Evolutionary conservation across 2,797 vertebrate genomes (phyloP).

Genomic region (Corythornis leucogaster): DNA sequence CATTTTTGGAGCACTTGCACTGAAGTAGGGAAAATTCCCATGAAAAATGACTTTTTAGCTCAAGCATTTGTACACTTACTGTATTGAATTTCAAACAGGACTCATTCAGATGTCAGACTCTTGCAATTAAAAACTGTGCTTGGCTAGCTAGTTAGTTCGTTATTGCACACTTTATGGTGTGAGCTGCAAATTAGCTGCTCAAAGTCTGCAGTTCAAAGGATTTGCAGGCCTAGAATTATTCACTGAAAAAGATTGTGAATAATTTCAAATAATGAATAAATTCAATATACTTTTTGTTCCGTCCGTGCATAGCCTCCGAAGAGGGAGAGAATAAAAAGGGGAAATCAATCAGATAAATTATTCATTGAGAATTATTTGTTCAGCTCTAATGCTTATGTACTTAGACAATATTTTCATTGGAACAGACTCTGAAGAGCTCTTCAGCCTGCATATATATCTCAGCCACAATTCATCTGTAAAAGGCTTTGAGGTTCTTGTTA

Average conservation of each 20-base stretch:
- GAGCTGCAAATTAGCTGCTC: conserved; percentile 66
- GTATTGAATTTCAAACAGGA: conserved; percentile 49
- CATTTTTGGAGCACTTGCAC: not conserved
- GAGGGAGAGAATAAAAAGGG: conserved; percentile 59
- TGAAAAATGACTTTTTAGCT: conserved; percentile 45
- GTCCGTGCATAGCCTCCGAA: conserved; percentile 45
- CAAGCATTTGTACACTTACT: conserved; percentile 13
- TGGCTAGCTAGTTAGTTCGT: conserved; percentile 36
- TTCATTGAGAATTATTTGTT: conserved; percentile 73
- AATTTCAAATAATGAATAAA: conserved; percentile 74
- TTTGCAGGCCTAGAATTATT: conserved; percentile 67
- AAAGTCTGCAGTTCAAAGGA: conserved; percentile 60
- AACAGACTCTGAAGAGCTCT: conserved; percentile 71
- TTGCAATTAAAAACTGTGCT: conserved; percentile 60
- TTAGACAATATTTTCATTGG: conserved; percentile 76
- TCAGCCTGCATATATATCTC: conserved; percentile 65
- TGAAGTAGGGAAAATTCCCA: conserved; percentile 4
- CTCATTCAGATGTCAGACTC: conserved; percentile 53
- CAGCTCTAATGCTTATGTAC: conserved; percentile 72
- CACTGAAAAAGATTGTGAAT: conserved; percentile 71
- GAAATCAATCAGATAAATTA: conserved; percentile 76
- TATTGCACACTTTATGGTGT: conserved; percentile 50
- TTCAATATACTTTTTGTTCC: conserved; percentile 72
- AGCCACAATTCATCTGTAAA: conserved; percentile 41
- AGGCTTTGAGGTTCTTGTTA: conserved; percentile 48